Conservation (phyloP, 2,113 vertebrate genomes). For the Zosterops lateralis region DNA sequence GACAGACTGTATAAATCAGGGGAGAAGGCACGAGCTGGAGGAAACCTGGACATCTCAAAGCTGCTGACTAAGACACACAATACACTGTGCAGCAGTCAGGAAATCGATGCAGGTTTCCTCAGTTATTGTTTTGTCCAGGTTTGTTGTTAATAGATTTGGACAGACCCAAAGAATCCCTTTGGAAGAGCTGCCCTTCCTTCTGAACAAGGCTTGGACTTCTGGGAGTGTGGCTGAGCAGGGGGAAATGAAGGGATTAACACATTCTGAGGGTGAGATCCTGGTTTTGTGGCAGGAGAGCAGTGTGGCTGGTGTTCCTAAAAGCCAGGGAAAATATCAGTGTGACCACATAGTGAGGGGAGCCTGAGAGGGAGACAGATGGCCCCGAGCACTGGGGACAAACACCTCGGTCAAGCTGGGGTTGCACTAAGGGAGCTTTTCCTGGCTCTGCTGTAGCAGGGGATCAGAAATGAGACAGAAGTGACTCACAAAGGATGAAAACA, state of each 20-base stretch:
- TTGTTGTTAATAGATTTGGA: not conserved
- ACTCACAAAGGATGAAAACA: not conserved
- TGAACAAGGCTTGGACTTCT: not conserved
- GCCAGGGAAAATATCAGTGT: not conserved
- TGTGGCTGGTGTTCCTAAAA: not conserved
- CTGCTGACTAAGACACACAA: not conserved
- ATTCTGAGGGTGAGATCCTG: not conserved
- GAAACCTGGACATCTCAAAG: not conserved
- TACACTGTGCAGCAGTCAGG: not conserved
- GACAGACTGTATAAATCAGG: not conserved
- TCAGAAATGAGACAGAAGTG: not conserved
- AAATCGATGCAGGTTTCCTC: not conserved
- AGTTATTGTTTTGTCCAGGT: not conserved
- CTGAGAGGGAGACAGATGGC: not conserved
- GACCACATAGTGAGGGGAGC: not conserved
- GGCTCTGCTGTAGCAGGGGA: not conserved
- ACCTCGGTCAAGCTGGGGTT: accelerated
- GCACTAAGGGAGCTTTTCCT: not conserved
- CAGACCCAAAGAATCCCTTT: not conserved
- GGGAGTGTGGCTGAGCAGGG: not conserved
- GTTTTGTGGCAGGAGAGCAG: not conserved
- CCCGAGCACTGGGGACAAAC: not conserved
- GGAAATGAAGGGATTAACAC: not conserved
- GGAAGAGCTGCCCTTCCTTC: not conserved
- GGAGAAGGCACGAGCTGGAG: not conserved